A percentile compares a stretch with the other conserved stretches of the same genome.
Evolutionary conservation across 2,797 vertebrate genomes (phyloP).

Genomic region (Telmatherina bonti): DNA sequence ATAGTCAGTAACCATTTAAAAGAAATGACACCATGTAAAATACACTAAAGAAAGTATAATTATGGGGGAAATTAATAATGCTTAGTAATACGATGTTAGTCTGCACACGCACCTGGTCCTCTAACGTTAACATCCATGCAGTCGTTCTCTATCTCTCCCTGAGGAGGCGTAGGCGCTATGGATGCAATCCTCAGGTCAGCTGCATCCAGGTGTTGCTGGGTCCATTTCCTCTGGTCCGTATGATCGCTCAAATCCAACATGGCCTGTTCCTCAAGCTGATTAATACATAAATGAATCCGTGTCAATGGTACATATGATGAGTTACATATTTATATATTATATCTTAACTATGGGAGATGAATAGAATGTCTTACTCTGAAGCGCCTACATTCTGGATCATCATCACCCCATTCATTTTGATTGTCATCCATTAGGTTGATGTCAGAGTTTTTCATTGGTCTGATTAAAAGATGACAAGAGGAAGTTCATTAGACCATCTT

Average conservation of each 20-base stretch:
- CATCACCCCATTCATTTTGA: slow-evolving; percentile 97
- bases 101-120: slow-evolving; percentile 88
- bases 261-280: slow-evolving; percentile 93
- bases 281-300: background rate
- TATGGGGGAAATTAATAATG: background rate
- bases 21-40: background rate
- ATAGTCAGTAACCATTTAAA: background rate
- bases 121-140: slow-evolving; percentile 98
- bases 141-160: slow-evolving; percentile 95
- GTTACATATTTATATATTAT: background rate
- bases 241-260: slow-evolving; percentile 91
- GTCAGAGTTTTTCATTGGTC: slow-evolving; percentile 91
- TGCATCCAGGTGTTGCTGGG: slow-evolving; percentile 97
- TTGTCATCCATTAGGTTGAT: slow-evolving; percentile 97
- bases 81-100: background rate
- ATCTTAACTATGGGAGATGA: background rate
- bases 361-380: slow-evolving; percentile 87
- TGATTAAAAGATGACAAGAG: slow-evolving; percentile 41
- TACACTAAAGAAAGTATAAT: background rate
- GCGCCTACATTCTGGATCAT: slow-evolving; percentile 92
- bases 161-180: slow-evolving; percentile 95
- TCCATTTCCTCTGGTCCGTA: slow-evolving; percentile 97
- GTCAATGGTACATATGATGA: background rate
- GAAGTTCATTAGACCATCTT: slow-evolving; percentile 17
- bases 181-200: slow-evolving; percentile 94